phyloP scores from a whole-genome alignment of 1,140 invertebrate genomes.

The Apis mellifera region DNA sequence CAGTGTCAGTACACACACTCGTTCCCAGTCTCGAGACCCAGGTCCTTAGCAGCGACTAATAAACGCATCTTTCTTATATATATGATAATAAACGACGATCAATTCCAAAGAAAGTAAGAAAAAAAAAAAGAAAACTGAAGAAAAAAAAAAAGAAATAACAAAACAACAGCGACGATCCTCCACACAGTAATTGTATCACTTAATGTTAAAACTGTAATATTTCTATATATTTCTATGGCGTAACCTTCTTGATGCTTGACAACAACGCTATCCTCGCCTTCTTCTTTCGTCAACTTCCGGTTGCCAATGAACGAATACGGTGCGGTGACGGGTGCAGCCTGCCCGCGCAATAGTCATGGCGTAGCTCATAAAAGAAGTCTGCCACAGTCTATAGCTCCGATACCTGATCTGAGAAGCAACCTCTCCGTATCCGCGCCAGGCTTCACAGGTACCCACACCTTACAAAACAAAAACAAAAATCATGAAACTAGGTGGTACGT shows the following conservation, averaged over 20 bases:
- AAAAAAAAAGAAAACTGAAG: constrained; percentile 10
- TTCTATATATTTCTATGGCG: constrained; percentile 80
- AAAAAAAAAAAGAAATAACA: constrained; percentile 39
- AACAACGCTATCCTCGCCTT: constrained; percentile 79
- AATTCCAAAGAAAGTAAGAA: neutral
- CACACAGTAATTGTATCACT: constrained; percentile 42
- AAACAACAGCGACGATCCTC: constrained; percentile 45
- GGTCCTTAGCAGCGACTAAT: constrained; percentile 61
- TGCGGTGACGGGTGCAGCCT: constrained; percentile 78
- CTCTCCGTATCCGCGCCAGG: constrained; percentile 84
- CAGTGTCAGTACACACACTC: constrained; percentile 75
- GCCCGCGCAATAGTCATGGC: constrained; percentile 90
- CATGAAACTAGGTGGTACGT: constrained; percentile 66
- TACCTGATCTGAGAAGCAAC: constrained; percentile 92
- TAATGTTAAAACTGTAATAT: constrained; percentile 74
- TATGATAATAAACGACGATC: neutral
- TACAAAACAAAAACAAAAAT: constrained; percentile 64
- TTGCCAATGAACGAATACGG: constrained; percentile 74
- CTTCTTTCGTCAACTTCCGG: constrained; percentile 77
- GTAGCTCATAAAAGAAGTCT: constrained; percentile 91
- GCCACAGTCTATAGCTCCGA: constrained; percentile 88
- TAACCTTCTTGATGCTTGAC: constrained; percentile 80
- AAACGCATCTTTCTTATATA: constrained; percentile 34
- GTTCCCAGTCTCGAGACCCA: constrained; percentile 63
- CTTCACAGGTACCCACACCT: constrained; percentile 84